Conservation (phyloP, 2,888 invertebrate species). For the Palloptera scutellata region DNA sequence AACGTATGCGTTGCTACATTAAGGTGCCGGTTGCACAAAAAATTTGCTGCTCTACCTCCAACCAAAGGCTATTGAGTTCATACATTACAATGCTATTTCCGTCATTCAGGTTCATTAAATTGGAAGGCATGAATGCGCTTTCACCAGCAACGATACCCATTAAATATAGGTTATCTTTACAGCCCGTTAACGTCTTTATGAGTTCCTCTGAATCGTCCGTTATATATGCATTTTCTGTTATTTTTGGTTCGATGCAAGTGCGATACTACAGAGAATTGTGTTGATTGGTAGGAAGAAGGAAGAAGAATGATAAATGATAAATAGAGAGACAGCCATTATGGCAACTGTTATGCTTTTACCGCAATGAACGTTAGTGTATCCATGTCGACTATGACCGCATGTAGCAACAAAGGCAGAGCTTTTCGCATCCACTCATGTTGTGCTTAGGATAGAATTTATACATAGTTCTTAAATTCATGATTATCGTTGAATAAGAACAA, state of each 20-base stretch:
- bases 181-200: constrained; percentile 66
- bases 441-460: no score
- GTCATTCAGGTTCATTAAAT: constrained; percentile 57
- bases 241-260: constrained; percentile 71
- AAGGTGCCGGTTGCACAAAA: constrained; percentile 17
- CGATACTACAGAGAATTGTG: no score
- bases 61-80: not conserved
- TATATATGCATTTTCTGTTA: constrained; percentile 66
- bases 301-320: no score
- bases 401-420: no score
- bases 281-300: no score
- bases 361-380: no score
- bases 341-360: no score
- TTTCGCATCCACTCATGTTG: no score
- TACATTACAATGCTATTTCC: not conserved
- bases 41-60: not conserved
- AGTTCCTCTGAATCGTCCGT: constrained; percentile 70
- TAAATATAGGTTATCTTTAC: constrained; percentile 71
- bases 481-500: constrained; percentile 22
- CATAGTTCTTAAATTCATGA: constrained; percentile 66
- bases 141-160: constrained; percentile 74
- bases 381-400: no score
- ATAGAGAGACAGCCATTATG: no score
- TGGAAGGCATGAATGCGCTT: constrained; percentile 73
- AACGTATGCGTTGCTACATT: constrained; percentile 56